Evolutionary conservation across 2,113 vertebrate genomes (phyloP).

Genomic region (Myodes glareolus): DNA sequence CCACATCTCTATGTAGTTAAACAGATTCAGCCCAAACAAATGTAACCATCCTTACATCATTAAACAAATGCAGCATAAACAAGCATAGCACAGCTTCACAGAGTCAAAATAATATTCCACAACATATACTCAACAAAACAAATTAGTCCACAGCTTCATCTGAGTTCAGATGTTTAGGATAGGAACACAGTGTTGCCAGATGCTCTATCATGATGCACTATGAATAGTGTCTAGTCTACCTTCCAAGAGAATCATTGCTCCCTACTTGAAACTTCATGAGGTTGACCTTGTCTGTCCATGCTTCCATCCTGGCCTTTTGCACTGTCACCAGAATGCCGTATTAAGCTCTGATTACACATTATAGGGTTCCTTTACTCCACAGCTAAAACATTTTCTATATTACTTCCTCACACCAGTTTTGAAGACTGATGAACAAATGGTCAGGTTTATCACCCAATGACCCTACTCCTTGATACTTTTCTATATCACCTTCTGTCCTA

Average conservation of each 20-base stretch:
- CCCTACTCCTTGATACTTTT: background rate
- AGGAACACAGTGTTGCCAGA: background rate
- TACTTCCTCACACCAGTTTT: background rate
- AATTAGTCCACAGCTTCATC: background rate
- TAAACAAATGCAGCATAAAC: no score
- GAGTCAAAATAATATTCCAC: no score
- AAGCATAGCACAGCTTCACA: no score
- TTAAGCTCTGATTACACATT: background rate
- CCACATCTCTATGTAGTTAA: no score
- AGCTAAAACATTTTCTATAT: background rate
- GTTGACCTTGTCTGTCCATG: background rate
- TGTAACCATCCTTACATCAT: no score
- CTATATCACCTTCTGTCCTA: background rate
- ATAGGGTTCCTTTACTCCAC: background rate
- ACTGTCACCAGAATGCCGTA: background rate
- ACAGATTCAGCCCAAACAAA: no score
- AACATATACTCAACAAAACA: background rate
- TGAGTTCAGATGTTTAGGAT: background rate
- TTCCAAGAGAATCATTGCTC: background rate
- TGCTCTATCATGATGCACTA: background rate
- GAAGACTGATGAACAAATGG: background rate
- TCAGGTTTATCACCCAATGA: background rate
- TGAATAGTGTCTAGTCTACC: background rate
- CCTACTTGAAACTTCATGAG: background rate
- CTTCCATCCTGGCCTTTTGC: background rate